A percentile compares a stretch with the other conserved stretches of the same genome.
phyloP scores from a whole-genome alignment of 2,797 vertebrate genomes.

The Chelonia mydas region DNA sequence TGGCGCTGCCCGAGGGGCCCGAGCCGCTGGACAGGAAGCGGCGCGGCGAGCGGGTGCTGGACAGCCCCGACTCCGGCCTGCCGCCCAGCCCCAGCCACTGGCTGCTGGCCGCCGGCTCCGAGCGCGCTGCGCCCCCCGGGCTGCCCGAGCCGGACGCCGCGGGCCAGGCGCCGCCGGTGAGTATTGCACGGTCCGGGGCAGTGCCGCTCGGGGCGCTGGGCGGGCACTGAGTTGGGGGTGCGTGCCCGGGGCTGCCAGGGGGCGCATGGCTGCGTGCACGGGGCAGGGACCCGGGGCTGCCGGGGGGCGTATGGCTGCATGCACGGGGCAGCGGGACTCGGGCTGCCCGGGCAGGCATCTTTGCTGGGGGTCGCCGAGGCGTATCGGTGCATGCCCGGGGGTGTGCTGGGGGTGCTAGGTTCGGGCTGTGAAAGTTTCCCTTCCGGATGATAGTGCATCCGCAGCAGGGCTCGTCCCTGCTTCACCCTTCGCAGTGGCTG shows the following conservation, averaged over 20 bases:
- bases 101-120: slow-evolving; percentile 79
- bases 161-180: slow-evolving; percentile 56
- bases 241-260: background rate
- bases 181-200: slow-evolving; percentile 25
- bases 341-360: no score
- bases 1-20: slow-evolving; percentile 90
- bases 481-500: no score
- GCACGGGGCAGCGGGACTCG: no score
- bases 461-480: background rate
- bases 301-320: no score
- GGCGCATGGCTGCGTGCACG: no score
- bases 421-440: background rate
- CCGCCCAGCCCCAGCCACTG: slow-evolving; percentile 92
- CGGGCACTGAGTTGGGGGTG: no score
- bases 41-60: slow-evolving; percentile 89
- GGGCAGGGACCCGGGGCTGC: background rate
- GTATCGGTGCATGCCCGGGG: no score
- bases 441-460: background rate
- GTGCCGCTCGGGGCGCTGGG: background rate
- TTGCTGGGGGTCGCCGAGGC: no score
- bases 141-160: slow-evolving; percentile 78
- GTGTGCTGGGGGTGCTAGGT: no score
- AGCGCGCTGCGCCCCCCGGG: slow-evolving; percentile 72
- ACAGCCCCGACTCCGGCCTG: slow-evolving; percentile 95
- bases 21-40: slow-evolving; percentile 90